Evolutionary conservation across 2,113 vertebrate species (phyloP).

Genomic region (Entelurus aequoreus): DNA sequence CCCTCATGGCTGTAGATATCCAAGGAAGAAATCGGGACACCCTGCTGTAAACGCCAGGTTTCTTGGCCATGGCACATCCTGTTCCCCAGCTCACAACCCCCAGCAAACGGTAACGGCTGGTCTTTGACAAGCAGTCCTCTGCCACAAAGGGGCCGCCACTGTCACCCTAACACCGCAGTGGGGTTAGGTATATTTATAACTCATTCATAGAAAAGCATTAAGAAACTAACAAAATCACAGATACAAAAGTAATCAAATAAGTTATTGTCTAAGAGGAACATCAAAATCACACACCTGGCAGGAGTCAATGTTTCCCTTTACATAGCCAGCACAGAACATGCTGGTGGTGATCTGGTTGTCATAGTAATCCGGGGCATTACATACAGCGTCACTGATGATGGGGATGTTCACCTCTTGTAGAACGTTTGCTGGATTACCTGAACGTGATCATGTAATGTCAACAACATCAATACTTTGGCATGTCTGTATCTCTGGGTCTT

Average conservation of each 20-base stretch:
- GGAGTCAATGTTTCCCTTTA: slow-evolving; percentile 82
- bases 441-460: neutral
- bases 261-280: neutral
- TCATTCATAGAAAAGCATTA: neutral
- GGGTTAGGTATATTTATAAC: too few species aligned
- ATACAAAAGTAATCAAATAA: neutral
- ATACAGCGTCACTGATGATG: slow-evolving; percentile 80
- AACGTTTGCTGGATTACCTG: slow-evolving; percentile 78
- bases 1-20: slow-evolving; percentile 86
- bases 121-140: slow-evolving; percentile 80
- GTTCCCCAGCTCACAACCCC: slow-evolving; percentile 92
- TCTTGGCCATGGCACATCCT: slow-evolving; percentile 84
- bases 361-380: slow-evolving; percentile 84
- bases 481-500: slow-evolving; percentile 32
- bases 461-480: neutral
- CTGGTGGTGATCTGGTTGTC: slow-evolving; percentile 84
- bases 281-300: slow-evolving; percentile 78
- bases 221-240: neutral
- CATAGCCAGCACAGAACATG: slow-evolving; percentile 90
- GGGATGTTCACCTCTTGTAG: slow-evolving; percentile 84
- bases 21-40: slow-evolving; percentile 84
- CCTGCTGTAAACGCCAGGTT: slow-evolving; percentile 86
- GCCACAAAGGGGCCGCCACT: slow-evolving; percentile 87
- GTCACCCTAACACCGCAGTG: slow-evolving; percentile 74
- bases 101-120: slow-evolving; percentile 78